Evolutionary conservation across 1,140 invertebrate genomes (phyloP), one percentile per base, ranked within the genome.

Genomic region (Drosophila lacteicornis): DNA sequence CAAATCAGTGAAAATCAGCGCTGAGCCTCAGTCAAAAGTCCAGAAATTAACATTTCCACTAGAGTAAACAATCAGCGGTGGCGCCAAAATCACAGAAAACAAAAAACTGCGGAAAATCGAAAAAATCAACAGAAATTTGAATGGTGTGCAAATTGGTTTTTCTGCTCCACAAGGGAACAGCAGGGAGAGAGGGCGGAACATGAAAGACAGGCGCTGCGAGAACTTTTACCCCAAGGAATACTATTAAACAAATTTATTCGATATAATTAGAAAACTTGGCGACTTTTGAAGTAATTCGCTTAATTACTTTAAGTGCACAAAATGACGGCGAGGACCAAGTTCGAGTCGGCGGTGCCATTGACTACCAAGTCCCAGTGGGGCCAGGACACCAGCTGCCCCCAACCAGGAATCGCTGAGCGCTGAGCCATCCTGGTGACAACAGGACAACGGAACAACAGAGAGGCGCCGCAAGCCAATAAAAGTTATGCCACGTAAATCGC

Each of bases 191-290:
- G 13, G 12, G n/a, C 25, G 46, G 45, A 74, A 67, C 50, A 57
- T 19, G 60, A 70, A 58, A 61, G 74, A 70, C 47, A 78, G 33
- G 38, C 43, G 49, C 63, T 59, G 49, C 33, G 60, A 40, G 66
- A 71, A 86, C 62, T 68, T 63, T 62, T 57, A 43, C 65, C 43
- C 71, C 82, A 62, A 75, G 67, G 81, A 66, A 90, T 61, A 84
- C 75, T 84, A 91, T 91, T 91, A 91, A 91, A 81, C 82, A 83
- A 91, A 91, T 91, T 91, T 91, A 87, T 91, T 91, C 82, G 80
- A 91, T 91, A 91, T 91, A 91, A 91, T 91, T 87, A 91, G 87
- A 83, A 88, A 91, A 91, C 87, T 91, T 91, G 87, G 87, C 83
- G 87, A 91, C 87, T 91, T 91, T 80, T 91, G 78, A 91, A 91